Evolutionary conservation across 2,797 vertebrate genomes (phyloP).

Genomic region (Mormyrops boulengeri): DNA sequence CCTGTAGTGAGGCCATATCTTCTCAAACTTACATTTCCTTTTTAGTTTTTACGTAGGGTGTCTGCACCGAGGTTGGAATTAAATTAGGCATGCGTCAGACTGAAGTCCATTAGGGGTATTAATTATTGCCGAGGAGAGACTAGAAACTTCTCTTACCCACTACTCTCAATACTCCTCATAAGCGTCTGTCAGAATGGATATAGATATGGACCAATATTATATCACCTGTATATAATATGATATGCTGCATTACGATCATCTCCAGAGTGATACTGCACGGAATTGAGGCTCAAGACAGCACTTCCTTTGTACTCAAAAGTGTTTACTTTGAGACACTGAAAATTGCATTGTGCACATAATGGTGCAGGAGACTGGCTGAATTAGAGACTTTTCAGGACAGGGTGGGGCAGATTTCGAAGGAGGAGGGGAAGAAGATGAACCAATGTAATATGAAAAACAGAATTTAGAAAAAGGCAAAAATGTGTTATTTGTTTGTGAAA

Average conservation of each 20-base stretch:
- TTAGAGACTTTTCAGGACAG: not conserved
- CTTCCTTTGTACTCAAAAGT: constrained; percentile 11
- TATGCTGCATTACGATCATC: constrained; percentile 14
- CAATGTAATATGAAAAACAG: not conserved
- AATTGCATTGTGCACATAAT: constrained; percentile 17
- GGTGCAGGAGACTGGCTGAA: not conserved
- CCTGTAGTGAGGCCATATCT: not conserved
- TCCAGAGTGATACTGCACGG: not conserved
- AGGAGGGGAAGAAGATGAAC: not conserved
- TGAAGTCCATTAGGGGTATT: not conserved
- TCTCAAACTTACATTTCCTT: not conserved
- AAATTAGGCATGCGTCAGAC: not conserved
- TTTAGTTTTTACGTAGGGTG: not conserved
- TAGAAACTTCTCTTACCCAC: not conserved
- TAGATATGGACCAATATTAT: constrained; percentile 9
- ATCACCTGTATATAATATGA: constrained; percentile 22
- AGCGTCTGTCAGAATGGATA: constrained; percentile 4
- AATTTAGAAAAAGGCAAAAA: not conserved
- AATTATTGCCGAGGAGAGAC: not conserved
- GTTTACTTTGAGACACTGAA: constrained; percentile 11
- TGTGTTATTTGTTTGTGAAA: not conserved
- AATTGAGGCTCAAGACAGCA: not conserved
- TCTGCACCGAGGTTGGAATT: not conserved
- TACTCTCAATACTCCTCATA: not conserved
- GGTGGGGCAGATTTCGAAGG: not conserved